Percentiles rank a stretch among this genome's conserved stretches.
These are phyloP conservation scores for Epinephelus lanceolatus DNA, from an alignment of 2,113 vertebrate species.

Conservation along the genomic window DNA sequence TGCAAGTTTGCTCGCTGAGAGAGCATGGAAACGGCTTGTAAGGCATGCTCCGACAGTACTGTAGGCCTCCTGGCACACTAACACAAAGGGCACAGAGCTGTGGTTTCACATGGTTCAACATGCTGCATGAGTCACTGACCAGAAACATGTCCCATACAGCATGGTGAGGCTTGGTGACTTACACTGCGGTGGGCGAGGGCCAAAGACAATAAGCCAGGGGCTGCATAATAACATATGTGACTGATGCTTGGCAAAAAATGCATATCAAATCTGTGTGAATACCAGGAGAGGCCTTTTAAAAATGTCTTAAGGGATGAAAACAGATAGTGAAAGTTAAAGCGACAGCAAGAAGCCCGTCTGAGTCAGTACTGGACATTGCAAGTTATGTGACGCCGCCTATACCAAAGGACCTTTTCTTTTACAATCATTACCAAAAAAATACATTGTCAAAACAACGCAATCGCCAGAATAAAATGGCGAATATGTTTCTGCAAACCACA, in stretches of 20 bases:
- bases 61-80: slow-evolving; percentile 65
- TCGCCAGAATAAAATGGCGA: too few relatives aligned
- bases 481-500: too few relatives aligned
- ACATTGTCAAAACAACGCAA: too few relatives aligned
- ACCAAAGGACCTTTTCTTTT: background rate
- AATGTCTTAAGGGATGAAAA: background rate
- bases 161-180: slow-evolving; percentile 39
- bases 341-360: background rate
- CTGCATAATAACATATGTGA: slow-evolving; percentile 24
- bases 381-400: background rate
- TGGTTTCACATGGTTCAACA: slow-evolving; percentile 72
- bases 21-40: slow-evolving; percentile 74
- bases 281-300: background rate
- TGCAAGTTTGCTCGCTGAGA: slow-evolving; percentile 88
- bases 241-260: slow-evolving; percentile 3
- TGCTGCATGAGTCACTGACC: slow-evolving; percentile 70
- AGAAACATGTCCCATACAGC: slow-evolving; percentile 55
- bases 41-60: slow-evolving; percentile 61
- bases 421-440: background rate
- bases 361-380: too few relatives aligned
- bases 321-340: background rate
- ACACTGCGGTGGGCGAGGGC: slow-evolving; percentile 33
- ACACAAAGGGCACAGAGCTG: slow-evolving; percentile 57
- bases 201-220: slow-evolving; percentile 43
- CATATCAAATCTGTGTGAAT: background rate